phyloP scores from a whole-genome alignment of 2,113 vertebrate genomes.

The Marmota monax region DNA sequence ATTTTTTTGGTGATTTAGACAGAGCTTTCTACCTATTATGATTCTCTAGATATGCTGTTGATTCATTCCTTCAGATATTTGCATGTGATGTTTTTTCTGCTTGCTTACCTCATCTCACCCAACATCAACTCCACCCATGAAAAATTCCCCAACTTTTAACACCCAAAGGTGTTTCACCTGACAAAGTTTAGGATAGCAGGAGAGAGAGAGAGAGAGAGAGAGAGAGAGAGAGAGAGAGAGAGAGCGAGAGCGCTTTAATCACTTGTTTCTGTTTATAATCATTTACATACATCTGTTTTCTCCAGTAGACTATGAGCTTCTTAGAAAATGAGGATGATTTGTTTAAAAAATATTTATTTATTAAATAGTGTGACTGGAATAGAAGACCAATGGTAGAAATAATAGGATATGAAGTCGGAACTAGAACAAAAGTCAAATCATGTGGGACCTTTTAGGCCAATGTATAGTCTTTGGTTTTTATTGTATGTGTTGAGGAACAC shows the following conservation, averaged over 20 bases:
- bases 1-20: slow-evolving; percentile 45
- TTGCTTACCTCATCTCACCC: neutral
- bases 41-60: neutral
- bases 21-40: neutral
- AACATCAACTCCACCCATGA: neutral
- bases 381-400: neutral
- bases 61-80: neutral
- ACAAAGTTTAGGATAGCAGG: neutral
- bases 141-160: neutral
- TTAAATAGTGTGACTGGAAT: neutral
- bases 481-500: neutral
- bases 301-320: neutral
- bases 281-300: neutral
- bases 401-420: neutral
- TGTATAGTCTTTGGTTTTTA: neutral
- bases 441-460: neutral
- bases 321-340: neutral
- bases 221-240: neutral
- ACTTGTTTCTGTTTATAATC: neutral
- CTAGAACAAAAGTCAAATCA: neutral
- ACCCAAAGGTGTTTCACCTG: neutral
- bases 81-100: neutral
- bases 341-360: slow-evolving; percentile 35
- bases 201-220: neutral
- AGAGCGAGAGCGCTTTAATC: neutral